These are phyloP conservation scores for Gallinago media DNA, from an alignment of 2,113 vertebrate genomes.

Conservation along the genomic window DNA sequence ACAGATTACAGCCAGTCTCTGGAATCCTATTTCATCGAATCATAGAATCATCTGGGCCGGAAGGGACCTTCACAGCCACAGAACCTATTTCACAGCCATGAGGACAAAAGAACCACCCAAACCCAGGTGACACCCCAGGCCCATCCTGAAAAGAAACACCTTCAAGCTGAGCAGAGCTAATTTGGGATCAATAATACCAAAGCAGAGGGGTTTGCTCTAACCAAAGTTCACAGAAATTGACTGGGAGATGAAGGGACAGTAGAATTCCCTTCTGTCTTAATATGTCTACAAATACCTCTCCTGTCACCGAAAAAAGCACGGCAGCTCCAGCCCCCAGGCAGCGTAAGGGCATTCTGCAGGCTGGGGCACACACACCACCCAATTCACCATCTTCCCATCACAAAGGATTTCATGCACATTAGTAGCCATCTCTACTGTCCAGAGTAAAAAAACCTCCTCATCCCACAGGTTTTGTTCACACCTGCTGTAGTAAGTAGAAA, in stretches of 20 bases:
- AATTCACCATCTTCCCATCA: not conserved
- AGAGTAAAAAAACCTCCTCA: not conserved
- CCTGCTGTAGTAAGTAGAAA: not conserved
- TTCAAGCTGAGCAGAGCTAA: not conserved
- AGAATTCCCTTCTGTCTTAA: not conserved
- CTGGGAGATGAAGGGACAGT: not conserved
- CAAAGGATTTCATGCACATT: accelerated
- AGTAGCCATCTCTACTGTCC: not conserved
- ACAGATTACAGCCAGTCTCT: not conserved
- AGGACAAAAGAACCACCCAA: not conserved
- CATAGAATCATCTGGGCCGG: no score
- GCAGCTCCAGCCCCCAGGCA: not conserved
- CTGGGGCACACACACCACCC: accelerated
- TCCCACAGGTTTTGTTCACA: not conserved
- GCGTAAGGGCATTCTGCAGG: not conserved
- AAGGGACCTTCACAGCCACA: no score
- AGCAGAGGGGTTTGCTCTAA: not conserved
- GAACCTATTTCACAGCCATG: not conserved
- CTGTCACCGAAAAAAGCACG: accelerated
- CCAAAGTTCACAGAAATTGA: not conserved
- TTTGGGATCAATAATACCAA: not conserved
- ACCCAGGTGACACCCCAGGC: not conserved
- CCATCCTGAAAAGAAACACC: not conserved
- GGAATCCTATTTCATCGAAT: no score
- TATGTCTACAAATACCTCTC: accelerated